Evolutionary conservation across 1,140 invertebrate species (phyloP), one percentile per base, ranked within the genome.

Genomic region (Condylostylus longicornis): DNA sequence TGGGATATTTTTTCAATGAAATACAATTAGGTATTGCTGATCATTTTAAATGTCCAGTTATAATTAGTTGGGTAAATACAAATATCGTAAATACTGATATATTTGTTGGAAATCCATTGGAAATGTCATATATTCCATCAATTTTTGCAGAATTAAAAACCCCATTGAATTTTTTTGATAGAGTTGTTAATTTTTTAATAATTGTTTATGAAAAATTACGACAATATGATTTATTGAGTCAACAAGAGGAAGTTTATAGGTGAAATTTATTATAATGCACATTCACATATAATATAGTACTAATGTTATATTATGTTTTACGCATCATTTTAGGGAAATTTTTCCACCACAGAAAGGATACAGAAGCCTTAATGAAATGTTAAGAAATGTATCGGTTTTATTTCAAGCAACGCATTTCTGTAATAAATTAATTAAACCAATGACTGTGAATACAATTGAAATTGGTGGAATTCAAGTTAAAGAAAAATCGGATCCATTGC

Each of bases 401-500:
- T 25, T 35, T 5, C 14, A 20, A 7, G 23, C 22, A 14, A 12
- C 14, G 4, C 38, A 40, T 20, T 33, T 28, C n/a, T 28, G 14
- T 15, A 15, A 40, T 14, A 32, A 32, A 6, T 17, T 17, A 13
- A 33, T 40, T 7, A 13, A 39, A 22, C 50, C 56, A 7, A 32
- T 41, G n/a, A 37, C 50, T 13, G 51, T 50, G 17, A 41, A 38
- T 15, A 40, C 53, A 10, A 46, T 58, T 7, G 43, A 54, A 44
- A 42, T 53, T 13, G 53, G 52, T 18, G 53, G 54, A 31, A 40
- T 55, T 29, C 55, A 61, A 25, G 47, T 55, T 23, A 35, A 46
- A 37, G 19, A 42, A 4, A 33, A 14, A n/a, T 3, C 44, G 17
- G 35, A 45, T 29, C 33, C 41, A 31, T 32, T 61, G 4, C 48